Percentiles rank a stretch among this genome's conserved stretches.
These are phyloP conservation scores for Tylochromis polylepis DNA, from an alignment of 2,113 vertebrate species.

Conservation along the genomic window DNA sequence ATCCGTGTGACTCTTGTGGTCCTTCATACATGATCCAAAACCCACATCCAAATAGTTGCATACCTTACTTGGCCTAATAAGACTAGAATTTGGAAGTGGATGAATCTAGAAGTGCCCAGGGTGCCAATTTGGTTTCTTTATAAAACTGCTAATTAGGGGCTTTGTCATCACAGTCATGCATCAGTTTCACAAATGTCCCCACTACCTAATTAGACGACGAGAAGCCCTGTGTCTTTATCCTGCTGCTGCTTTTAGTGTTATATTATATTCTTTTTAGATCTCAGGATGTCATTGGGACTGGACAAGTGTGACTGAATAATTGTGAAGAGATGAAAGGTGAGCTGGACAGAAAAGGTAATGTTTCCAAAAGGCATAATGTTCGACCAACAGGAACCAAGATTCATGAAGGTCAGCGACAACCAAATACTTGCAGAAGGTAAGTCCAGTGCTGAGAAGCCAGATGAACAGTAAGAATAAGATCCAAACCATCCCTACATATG, in stretches of 20 bases:
- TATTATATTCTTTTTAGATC: background rate
- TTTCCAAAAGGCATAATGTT: background rate
- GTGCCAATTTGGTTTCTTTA: background rate
- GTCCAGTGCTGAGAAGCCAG: background rate
- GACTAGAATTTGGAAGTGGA: background rate
- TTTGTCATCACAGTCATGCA: background rate
- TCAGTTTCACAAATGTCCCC: background rate
- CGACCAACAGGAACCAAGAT: background rate
- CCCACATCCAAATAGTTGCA: background rate
- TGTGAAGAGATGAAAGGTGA: background rate
- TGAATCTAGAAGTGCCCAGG: background rate
- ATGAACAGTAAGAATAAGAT: background rate
- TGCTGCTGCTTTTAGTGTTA: background rate
- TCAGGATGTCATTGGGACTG: background rate
- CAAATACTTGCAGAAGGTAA: background rate
- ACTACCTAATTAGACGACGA: background rate
- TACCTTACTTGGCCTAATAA: background rate
- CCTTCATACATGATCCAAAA: rapidly evolving
- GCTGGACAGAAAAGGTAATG: background rate
- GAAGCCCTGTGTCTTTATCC: background rate
- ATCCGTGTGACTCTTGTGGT: too few species aligned
- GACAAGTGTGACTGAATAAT: background rate
- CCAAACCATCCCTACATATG: background rate
- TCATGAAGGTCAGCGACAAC: background rate
- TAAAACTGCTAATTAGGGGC: background rate